Conservation (phyloP, 1,140 invertebrate genomes). For the Drosophila dunni region DNA sequence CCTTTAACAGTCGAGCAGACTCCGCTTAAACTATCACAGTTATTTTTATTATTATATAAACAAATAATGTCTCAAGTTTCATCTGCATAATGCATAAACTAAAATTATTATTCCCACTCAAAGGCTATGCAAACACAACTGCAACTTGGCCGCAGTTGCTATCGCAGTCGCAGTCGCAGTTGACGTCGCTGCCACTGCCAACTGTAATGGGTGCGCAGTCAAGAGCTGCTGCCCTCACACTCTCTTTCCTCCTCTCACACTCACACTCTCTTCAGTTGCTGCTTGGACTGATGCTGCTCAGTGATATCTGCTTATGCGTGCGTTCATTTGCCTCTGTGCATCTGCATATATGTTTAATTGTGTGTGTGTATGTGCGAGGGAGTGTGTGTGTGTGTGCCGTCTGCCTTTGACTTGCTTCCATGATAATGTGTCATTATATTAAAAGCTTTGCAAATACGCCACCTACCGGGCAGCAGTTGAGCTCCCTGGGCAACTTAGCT, state of each 20-base stretch:
- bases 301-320: slow-evolving; percentile 39
- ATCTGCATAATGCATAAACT: neutral
- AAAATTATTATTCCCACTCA: neutral
- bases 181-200: neutral
- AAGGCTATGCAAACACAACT: slow-evolving; percentile 33
- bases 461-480: slow-evolving; percentile 49
- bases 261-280: neutral
- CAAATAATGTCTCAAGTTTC: neutral
- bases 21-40: too few relatives aligned
- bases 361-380: slow-evolving; percentile 22
- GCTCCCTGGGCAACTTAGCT: slow-evolving; percentile 45
- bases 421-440: slow-evolving; percentile 81
- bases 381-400: slow-evolving; percentile 10
- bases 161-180: neutral
- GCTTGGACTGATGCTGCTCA: neutral
- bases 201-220: neutral
- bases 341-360: slow-evolving; percentile 10
- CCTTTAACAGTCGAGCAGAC: too few relatives aligned
- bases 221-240: neutral
- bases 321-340: slow-evolving; percentile 3
- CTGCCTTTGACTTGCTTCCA: slow-evolving; percentile 62
- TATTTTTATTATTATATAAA: slow-evolving; percentile 7
- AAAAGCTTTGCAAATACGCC: slow-evolving; percentile 78
- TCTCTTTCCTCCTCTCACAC: neutral
- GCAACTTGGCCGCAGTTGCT: slow-evolving; percentile 6